Conservation (phyloP, 1,140 invertebrate genomes). For the Zaprionus lachaisei region DNA sequence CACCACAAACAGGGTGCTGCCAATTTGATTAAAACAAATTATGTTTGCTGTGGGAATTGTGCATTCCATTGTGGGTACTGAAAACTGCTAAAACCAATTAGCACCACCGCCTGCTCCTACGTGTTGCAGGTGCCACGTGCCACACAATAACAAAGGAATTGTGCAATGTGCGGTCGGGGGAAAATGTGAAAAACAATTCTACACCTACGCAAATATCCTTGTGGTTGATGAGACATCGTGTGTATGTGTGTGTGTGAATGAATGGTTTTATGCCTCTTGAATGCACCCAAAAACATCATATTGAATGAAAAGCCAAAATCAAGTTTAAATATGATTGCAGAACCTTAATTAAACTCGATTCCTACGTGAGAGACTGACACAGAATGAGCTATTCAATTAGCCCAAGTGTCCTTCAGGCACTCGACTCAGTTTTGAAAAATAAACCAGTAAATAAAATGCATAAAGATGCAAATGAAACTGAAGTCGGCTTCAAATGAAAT, state of each 20-base stretch:
- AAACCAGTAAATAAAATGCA: neutral
- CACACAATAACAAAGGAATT: constrained; percentile 6
- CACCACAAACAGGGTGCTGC: neutral
- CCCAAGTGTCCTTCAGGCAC: neutral
- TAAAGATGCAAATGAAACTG: neutral
- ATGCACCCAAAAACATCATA: constrained; percentile 1
- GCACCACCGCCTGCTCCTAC: too few relatives aligned
- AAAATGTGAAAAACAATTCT: constrained; percentile 3
- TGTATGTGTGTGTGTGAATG: neutral
- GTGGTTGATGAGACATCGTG: neutral
- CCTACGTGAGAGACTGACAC: neutral
- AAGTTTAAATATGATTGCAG: neutral
- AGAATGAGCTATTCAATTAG: neutral
- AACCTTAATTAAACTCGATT: neutral
- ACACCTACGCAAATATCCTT: neutral
- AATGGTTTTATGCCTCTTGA: neutral
- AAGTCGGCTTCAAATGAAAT: neutral
- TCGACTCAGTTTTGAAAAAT: neutral
- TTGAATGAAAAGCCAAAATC: neutral
- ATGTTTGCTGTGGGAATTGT: neutral
- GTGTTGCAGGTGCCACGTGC: neutral
- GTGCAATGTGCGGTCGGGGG: constrained; percentile 9
- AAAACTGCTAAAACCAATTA: constrained; percentile 30
- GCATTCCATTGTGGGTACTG: neutral
- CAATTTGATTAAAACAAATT: constrained; percentile 15